These are phyloP conservation scores for Pomatorhinus ruficollis DNA, from an alignment of 2,113 vertebrate species.

Conservation along the genomic window DNA sequence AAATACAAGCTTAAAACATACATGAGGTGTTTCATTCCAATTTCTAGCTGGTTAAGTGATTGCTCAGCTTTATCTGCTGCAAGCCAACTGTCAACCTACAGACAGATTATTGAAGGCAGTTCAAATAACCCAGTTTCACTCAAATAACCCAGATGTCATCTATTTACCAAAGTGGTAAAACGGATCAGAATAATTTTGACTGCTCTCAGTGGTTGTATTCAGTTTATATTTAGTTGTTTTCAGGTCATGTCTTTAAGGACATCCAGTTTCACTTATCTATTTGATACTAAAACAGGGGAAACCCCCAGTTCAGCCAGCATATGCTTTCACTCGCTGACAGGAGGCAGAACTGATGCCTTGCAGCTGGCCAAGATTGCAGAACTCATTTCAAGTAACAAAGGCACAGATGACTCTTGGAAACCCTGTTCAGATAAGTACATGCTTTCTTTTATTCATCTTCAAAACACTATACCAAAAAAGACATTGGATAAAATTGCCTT, in stretches of 20 bases:
- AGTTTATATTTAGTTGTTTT: neutral
- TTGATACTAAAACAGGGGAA: neutral
- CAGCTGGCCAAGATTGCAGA: neutral
- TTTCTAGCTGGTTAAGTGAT: constrained; percentile 20
- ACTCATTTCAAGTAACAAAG: neutral
- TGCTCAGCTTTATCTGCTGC: constrained; percentile 35
- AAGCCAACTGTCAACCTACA: neutral
- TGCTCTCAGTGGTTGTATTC: neutral
- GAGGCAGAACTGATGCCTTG: neutral
- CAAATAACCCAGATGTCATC: constrained; percentile 32
- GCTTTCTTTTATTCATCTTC: neutral
- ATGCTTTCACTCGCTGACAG: neutral
- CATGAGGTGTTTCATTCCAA: constrained; percentile 25
- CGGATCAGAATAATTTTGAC: neutral
- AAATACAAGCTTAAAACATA: constrained; percentile 26
- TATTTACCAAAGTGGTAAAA: constrained; percentile 4
- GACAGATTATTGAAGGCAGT: constrained; percentile 28
- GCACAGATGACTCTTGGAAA: neutral
- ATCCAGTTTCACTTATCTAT: constrained; percentile 17
- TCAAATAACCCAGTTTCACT: neutral
- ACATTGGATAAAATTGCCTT: neutral
- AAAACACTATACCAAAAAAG: neutral
- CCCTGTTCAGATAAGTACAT: neutral
- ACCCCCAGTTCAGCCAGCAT: neutral
- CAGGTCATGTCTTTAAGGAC: neutral